Base-by-base conservation (phyloP, 2,797 vertebrate species). In the Urophycis tenuis region DNA sequence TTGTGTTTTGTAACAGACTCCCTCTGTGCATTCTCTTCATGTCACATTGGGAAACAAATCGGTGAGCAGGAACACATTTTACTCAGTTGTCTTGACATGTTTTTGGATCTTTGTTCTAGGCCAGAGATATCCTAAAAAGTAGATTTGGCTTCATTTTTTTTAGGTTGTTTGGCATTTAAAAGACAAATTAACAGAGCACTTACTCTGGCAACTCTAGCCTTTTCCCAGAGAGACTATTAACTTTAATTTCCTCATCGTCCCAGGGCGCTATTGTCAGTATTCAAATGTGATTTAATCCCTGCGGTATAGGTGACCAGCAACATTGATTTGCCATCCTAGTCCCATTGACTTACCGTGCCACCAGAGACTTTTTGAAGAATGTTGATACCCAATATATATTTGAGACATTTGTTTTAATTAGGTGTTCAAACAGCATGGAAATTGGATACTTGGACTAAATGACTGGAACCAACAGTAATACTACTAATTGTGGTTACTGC, bases 341-440 rank as follows among this genome's bases (percentile, higher is more conserved):
- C 88, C 89, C 90, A 94, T 94, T 92, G 92, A 93, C 90, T 91
- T 35, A 39, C 85, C 36, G 49, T 83, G 88, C 89, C 91, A 91
- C 91, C 84, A 87, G 90, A 91, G 92, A 82, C 88, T 88, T 88
- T 92, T 90, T 90, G 90, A 92, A 89, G 84, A 85, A 89, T 89
- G 87, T 87, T 91, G 90, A 92, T 92, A 90, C 86, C 89, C 87
- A 85, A 91, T 93, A 92, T 92, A 92, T 93, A 92, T 91, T 90
- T 93, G 92, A 91, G 91, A 90, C 92, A 94, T 94, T 94, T 93
- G 92, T 94, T 94, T 93, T 93, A 94, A 94, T 94, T 94, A 94
- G 92, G 91, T 93, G 91, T 92, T 92, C 91, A 92, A 90, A 92
- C 91, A 88, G 90, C 90, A 90, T 92, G 88, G 92, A 93, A 92